Percentiles rank a stretch among this genome's conserved stretches.
Evolutionary conservation across 2,888 invertebrate species (phyloP).

Genomic region (Latrodectus elegans): DNA sequence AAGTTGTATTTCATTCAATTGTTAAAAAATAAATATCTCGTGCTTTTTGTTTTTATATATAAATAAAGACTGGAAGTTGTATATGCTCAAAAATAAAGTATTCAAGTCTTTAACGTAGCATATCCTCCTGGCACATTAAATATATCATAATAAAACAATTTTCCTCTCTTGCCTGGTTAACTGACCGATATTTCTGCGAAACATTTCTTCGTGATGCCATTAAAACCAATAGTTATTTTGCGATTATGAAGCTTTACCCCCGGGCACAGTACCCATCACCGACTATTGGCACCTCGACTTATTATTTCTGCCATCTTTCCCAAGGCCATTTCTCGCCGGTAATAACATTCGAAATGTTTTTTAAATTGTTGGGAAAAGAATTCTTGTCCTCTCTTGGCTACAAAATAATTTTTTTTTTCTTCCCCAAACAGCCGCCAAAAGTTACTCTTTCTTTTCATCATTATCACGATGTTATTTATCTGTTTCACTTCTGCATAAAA

Average conservation of each 20-base stretch:
- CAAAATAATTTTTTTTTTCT: no score
- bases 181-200: slow-evolving; percentile 54
- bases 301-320: neutral
- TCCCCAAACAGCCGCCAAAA: neutral
- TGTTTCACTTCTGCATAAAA: neutral
- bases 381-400: neutral
- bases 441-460: slow-evolving; percentile 30
- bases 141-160: neutral
- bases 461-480: slow-evolving; percentile 35
- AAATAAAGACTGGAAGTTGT: no score
- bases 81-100: neutral
- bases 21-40: no score
- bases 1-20: no score
- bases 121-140: slow-evolving; percentile 2
- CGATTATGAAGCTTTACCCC: slow-evolving; percentile 23
- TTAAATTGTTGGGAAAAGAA: slow-evolving; percentile 35
- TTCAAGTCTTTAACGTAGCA: neutral
- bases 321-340: slow-evolving; percentile 53
- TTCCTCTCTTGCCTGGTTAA: slow-evolving; percentile 43
- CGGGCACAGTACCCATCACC: neutral
- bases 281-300: neutral
- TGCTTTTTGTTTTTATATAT: no score
- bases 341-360: slow-evolving; percentile 42
- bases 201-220: neutral
- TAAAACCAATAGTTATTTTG: slow-evolving; percentile 33